Evolutionary conservation across 2,888 invertebrate genomes (phyloP), one percentile per base, ranked within the genome.

Genomic region (Plebejus melissa): DNA sequence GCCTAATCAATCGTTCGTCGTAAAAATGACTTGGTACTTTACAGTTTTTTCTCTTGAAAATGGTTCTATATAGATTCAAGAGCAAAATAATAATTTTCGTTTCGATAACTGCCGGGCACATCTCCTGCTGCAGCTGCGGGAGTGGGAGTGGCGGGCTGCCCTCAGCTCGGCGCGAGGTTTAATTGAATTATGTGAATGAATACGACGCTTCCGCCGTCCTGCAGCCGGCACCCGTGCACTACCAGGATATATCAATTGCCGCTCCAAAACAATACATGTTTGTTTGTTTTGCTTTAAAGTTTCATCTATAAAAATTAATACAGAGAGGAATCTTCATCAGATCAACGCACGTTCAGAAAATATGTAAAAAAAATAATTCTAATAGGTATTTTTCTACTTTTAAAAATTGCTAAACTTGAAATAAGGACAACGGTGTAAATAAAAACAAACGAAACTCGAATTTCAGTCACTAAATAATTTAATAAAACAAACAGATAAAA

Each of bases 151-250:
- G 86, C 87, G 83, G 86, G 84, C 86, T 88, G 90, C 87, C 87
- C 88, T 88, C 86, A 85, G 88, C 85, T 86, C 86, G 83, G 84
- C 85, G 83, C 85, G 85, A 85, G 87, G 88, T 89, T 90, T 91
- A 91, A 93, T 93, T 91, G 89, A 92, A 93, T 93, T 92, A 93
- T 92, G 90, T 85, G 90, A 92, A 89, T 90, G 91, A 90, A 87
- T 86, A 87, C 91, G 88, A 87, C 88, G 90, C 89, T 91, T 92
- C 93, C 93, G 92, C 83, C 86, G 87, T 82, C 83, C 82, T 83
- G 81, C 81, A 83, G 81, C 82, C 84, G 80, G 82, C 83, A 83
- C 28, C 70, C 70, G 70, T 41, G 65, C 32, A 60, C 60, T 79
- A 84, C 85, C 91, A 91, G 93, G 93, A 93, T 90, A 90, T 86